phyloP scores from a whole-genome alignment of 2,113 vertebrate species.

The Rhegmatorhina hoffmannsi region DNA sequence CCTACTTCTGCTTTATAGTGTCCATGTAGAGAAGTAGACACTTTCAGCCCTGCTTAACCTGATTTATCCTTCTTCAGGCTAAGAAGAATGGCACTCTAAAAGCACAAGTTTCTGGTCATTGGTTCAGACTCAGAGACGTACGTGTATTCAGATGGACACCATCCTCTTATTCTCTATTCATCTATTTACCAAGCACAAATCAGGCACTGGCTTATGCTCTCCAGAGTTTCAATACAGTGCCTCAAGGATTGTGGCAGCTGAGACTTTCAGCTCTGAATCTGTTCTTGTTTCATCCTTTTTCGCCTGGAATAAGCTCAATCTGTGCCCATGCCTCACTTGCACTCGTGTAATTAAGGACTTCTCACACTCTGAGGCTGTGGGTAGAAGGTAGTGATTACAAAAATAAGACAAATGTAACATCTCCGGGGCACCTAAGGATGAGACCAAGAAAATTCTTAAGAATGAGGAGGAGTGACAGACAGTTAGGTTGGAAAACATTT shows the following conservation, averaged over 20 bases:
- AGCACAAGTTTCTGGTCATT: not conserved
- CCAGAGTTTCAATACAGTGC: not conserved
- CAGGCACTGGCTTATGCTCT: not conserved
- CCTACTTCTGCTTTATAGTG: not conserved
- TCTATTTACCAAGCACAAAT: not conserved
- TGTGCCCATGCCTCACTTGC: not conserved
- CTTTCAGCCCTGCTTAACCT: not conserved
- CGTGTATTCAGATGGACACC: not conserved
- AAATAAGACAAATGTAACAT: not conserved
- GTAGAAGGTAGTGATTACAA: not conserved
- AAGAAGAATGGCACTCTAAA: not conserved
- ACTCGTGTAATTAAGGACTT: not conserved
- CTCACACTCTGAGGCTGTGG: not conserved
- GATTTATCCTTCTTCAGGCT: not conserved
- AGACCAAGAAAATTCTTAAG: not conserved
- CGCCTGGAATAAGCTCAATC: not conserved
- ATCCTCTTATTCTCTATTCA: not conserved
- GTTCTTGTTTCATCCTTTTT: not conserved
- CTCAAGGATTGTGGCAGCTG: not conserved
- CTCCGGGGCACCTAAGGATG: not conserved
- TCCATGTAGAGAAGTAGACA: not conserved
- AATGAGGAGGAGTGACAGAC: constrained; percentile 25
- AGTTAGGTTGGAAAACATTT: not conserved
- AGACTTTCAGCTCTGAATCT: not conserved
- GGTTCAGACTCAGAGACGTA: not conserved